Evolutionary conservation across 23 tunicate genomes (phyloP).

Genomic region (Ascidia mentula): DNA sequence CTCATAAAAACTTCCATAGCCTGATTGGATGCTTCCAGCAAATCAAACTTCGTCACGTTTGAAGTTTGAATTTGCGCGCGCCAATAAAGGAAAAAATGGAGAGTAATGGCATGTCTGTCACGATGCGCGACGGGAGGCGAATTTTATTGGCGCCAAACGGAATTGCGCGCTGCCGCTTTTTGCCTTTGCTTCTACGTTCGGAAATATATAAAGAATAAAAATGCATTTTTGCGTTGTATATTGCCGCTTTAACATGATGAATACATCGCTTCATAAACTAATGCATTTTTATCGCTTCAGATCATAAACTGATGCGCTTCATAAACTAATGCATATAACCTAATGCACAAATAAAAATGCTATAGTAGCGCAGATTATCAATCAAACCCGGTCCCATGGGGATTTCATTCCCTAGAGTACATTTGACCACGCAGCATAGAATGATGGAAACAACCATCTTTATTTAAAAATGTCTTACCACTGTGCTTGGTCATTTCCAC

Average conservation of each 20-base stretch:
- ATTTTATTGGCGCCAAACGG: not conserved
- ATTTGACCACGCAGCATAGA: not conserved
- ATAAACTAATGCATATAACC: no score
- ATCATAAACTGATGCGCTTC: no score
- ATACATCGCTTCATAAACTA: not conserved
- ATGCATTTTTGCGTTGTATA: not conserved
- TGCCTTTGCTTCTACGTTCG: not conserved
- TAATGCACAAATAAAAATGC: no score
- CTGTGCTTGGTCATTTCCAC: not conserved
- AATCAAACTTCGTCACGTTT: not conserved
- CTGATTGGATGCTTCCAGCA: not conserved
- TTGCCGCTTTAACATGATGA: not conserved
- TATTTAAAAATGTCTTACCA: not conserved
- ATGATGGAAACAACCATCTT: constrained; percentile 9
- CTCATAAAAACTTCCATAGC: not conserved
- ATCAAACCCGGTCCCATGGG: not conserved
- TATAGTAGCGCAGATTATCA: not conserved
- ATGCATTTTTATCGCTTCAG: not conserved
- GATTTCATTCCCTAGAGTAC: not conserved
- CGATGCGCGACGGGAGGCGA: constrained; percentile 3
- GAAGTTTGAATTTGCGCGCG: not conserved
- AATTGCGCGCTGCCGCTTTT: not conserved
- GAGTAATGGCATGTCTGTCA: not conserved
- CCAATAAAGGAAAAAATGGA: not conserved
- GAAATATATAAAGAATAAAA: not conserved